A percentile compares a stretch with the other conserved stretches of the same genome.
phyloP scores from a whole-genome alignment of 2,888 invertebrate genomes.

The Sphaerophoria taeniata region DNA sequence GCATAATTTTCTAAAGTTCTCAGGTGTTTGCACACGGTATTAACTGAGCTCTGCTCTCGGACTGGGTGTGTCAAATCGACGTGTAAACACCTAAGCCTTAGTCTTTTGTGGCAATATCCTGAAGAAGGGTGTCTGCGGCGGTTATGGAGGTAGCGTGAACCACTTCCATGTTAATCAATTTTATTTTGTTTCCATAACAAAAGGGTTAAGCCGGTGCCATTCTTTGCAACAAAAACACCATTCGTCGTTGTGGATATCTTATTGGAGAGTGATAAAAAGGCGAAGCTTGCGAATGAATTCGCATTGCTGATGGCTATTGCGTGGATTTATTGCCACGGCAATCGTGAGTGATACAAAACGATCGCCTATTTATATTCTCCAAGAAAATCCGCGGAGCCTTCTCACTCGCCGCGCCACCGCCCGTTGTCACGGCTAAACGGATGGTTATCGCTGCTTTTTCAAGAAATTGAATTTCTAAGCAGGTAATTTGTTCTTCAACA shows the following conservation, averaged over 20 bases:
- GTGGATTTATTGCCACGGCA: constrained; percentile 57
- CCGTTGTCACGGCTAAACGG: constrained; percentile 24
- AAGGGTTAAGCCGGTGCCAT: constrained; percentile 39
- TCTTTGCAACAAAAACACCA: constrained; percentile 14
- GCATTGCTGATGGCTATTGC: constrained; percentile 47
- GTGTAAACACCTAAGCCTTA: constrained; percentile 34
- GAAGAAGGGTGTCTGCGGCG: not conserved
- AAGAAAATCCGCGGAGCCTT: not conserved
- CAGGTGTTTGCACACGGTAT: constrained; percentile 66
- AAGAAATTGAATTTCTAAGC: constrained; percentile 67
- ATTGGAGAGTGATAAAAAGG: not conserved
- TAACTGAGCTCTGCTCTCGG: constrained; percentile 14
- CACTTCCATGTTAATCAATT: constrained; percentile 70
- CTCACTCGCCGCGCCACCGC: too few relatives aligned
- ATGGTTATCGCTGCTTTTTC: constrained; percentile 51
- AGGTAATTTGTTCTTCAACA: constrained; percentile 61
- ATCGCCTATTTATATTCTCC: constrained; percentile 37
- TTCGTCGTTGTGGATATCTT: not conserved
- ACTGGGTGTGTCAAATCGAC: constrained; percentile 28
- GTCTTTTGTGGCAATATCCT: constrained; percentile 31
- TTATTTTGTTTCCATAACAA: constrained; percentile 57
- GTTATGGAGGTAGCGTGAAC: constrained; percentile 9
- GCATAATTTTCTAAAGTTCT: constrained; percentile 72
- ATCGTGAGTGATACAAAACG: constrained; percentile 67
- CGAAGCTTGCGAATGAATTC: constrained; percentile 39